Evolutionary conservation across 2,888 invertebrate species (phyloP), one percentile per base, ranked within the genome.

Genomic region (Willowsia nigromaculata): DNA sequence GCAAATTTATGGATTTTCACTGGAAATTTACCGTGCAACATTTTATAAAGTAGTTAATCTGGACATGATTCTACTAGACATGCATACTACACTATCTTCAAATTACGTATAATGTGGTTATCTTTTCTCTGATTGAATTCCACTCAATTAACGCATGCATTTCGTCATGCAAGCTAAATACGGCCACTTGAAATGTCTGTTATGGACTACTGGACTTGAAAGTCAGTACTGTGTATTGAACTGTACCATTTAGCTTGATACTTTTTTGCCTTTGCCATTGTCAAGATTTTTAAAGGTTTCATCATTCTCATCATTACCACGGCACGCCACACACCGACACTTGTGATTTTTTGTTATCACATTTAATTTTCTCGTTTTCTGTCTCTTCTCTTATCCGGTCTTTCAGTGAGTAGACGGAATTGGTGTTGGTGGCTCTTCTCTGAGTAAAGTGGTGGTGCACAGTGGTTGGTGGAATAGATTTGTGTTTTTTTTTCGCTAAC

Each of bases 221-320:
- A 74, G 71, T 84, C 84, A 84, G 84, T 56, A 50, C 50, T 47
- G 74, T 47, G 27, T 27, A n/a, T 9, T 30, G 43, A 37, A 68
- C 15, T 47, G n/a, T 18, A 53, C 50, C 4, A 6, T 6, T 37
- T 37, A 37, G 50, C 33, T 53, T 22, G 40, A 27, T 81, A 15
- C 18, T 4, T 18, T 18, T 1, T 56, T 56, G 13, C 3, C 22
- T 56, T 37, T 43, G 25, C 22, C 40, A 37, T 71, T 62, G 78
- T 50, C 68, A 78, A 86, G 62, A 65, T 65, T 47, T 68, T 65
- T 4, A 25, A 25, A 80, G 85, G 85, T 65, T 80, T 86, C 85
- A 78, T 78, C 76, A 82, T 40, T 30, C 30, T 43, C 33, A 3
- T 13, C 13, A 18, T 7, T 27, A 76, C 27, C 53, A 33, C 53